phyloP scores from a whole-genome alignment of 2,888 invertebrate species.

The Leptopilina drosophilae region DNA sequence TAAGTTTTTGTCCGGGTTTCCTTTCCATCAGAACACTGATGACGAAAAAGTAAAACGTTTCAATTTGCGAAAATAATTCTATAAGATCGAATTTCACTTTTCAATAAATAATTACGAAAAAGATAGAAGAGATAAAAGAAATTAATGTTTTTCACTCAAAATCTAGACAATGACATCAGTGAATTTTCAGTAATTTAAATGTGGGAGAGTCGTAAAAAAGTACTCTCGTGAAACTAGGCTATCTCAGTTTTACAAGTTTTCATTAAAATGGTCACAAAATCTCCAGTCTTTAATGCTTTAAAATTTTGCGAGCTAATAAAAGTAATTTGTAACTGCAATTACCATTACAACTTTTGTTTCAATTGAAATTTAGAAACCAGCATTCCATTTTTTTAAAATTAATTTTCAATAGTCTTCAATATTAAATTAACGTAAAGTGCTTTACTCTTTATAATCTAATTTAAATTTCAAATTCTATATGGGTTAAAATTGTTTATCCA shows the following conservation, averaged over 20 bases:
- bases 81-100: background rate
- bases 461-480: too few relatives aligned
- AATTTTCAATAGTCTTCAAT: background rate
- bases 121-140: background rate
- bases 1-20: slow-evolving; percentile 13
- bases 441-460: too few relatives aligned
- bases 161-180: slow-evolving; percentile 1
- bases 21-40: background rate
- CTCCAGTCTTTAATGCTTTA: slow-evolving; percentile 16
- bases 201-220: slow-evolving; percentile 17
- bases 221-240: slow-evolving; percentile 10
- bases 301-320: slow-evolving; percentile 26
- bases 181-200: slow-evolving; percentile 31
- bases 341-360: background rate
- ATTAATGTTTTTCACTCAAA: background rate
- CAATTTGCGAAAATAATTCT: too few relatives aligned
- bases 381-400: background rate
- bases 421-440: too few relatives aligned
- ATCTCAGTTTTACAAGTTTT: slow-evolving; percentile 33
- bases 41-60: slow-evolving; percentile 8
- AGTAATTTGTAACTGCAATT: slow-evolving; percentile 12
- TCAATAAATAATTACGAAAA: background rate
- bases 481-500: too few relatives aligned
- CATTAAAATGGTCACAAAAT: slow-evolving; percentile 11
- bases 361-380: background rate